phyloP scores from a whole-genome alignment of 1,140 invertebrate species.

The Agrilus planipennis region DNA sequence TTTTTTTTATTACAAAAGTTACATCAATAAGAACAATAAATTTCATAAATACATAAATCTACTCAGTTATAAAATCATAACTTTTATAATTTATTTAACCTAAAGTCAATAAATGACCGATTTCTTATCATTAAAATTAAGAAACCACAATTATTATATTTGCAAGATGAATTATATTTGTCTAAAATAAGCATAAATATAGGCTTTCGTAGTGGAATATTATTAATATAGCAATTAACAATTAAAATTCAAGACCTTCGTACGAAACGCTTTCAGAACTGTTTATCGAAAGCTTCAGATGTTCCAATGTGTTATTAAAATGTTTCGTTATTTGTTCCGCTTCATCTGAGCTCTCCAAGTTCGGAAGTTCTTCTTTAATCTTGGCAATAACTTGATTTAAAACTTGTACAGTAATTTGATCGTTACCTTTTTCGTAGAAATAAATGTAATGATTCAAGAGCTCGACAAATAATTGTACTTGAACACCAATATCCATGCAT shows the following conservation, averaged over 20 bases:
- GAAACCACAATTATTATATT: too few relatives aligned
- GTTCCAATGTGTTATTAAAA: slow-evolving; percentile 78
- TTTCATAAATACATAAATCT: too few relatives aligned
- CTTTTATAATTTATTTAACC: too few relatives aligned
- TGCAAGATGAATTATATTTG: too few relatives aligned
- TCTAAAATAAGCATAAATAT: too few relatives aligned
- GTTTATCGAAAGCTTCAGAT: slow-evolving; percentile 56
- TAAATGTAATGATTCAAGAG: slow-evolving; percentile 90
- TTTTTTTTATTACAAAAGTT: too few relatives aligned
- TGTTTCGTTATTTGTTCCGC: slow-evolving; percentile 93
- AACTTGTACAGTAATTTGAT: slow-evolving; percentile 60
- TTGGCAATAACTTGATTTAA: slow-evolving; percentile 83
- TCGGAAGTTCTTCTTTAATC: slow-evolving; percentile 84
- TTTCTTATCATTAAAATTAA: too few relatives aligned
- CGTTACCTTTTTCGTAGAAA: slow-evolving; percentile 88
- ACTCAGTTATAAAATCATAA: too few relatives aligned
- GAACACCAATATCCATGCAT: slow-evolving; percentile 94
- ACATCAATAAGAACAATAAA: too few relatives aligned
- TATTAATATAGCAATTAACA: background rate
- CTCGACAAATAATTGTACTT: slow-evolving; percentile 92
- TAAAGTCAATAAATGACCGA: too few relatives aligned
- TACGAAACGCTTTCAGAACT: slow-evolving; percentile 51
- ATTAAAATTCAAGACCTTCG: slow-evolving; percentile 41
- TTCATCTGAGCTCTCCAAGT: slow-evolving; percentile 86
- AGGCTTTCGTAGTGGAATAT: background rate